Percentiles rank a stretch among this genome's conserved stretches.
Conservation (phyloP, 1,140 invertebrate genomes). For the Metopolophium dirhodum region DNA sequence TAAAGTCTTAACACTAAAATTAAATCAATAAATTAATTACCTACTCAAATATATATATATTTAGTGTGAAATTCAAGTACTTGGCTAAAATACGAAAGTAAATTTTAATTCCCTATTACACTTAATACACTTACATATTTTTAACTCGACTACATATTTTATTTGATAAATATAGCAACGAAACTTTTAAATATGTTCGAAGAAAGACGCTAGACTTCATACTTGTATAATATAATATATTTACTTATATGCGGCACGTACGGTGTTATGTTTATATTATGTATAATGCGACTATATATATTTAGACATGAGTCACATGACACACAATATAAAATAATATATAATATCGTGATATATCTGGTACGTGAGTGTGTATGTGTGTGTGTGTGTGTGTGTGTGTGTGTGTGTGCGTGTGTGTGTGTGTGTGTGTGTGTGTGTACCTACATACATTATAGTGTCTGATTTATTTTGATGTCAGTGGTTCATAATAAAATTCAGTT, state of each 20-base stretch:
- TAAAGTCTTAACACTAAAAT: too few relatives aligned
- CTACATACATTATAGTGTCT: not conserved
- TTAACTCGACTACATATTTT: not conserved
- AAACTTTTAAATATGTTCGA: not conserved
- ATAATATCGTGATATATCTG: not conserved
- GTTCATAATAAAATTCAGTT: not conserved
- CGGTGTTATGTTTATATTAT: not conserved
- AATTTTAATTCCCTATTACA: not conserved
- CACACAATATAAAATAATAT: not conserved
- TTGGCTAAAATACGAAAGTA: not conserved
- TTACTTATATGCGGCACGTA: not conserved
- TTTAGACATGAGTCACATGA: not conserved
- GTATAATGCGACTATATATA: not conserved
- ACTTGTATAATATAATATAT: not conserved
- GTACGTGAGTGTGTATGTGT: not conserved
- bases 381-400: not conserved
- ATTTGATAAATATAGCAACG: not conserved
- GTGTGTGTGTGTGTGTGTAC: not conserved
- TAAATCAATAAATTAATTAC: not conserved
- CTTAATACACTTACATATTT: not conserved
- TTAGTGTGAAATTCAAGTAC: not conserved
- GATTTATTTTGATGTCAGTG: not conserved
- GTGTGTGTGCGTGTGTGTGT: not conserved
- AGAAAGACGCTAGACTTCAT: not conserved
- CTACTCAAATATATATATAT: not conserved